Percentiles rank a stretch among this genome's conserved stretches.
Evolutionary conservation across 2,888 invertebrate species (phyloP).

Genomic region (Aricia artaxerxes): DNA sequence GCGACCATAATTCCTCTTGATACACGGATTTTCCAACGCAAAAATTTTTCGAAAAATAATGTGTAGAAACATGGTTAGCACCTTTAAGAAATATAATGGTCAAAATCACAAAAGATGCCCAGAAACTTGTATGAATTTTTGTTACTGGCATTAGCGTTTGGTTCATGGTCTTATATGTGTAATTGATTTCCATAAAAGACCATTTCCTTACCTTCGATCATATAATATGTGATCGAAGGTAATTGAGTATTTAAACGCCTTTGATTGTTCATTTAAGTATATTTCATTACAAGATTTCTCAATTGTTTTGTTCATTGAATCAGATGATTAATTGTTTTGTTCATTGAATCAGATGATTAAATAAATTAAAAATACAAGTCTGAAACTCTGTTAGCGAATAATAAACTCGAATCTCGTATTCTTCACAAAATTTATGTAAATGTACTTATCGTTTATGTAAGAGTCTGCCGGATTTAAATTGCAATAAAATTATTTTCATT

Average conservation of each 20-base stretch:
- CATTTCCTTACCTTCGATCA: too few relatives aligned
- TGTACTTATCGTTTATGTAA: conserved; percentile 2
- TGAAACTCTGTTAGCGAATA: neutral
- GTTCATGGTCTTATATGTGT: too few relatives aligned
- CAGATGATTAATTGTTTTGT: neutral
- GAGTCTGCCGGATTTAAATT: neutral
- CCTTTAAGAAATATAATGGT: too few relatives aligned
- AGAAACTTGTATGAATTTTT: too few relatives aligned
- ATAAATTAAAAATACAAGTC: neutral
- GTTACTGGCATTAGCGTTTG: too few relatives aligned
- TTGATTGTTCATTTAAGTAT: neutral
- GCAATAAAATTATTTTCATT: neutral
- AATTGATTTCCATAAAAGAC: too few relatives aligned
- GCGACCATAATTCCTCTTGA: conserved; percentile 14
- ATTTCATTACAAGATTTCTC: neutral
- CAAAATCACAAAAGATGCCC: too few relatives aligned
- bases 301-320: neutral
- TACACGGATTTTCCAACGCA: conserved; percentile 10
- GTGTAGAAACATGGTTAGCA: too few relatives aligned
- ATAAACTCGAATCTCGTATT: neutral
- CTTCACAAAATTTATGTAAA: neutral
- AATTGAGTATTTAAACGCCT: too few relatives aligned
- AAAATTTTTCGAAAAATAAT: too few relatives aligned
- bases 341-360: neutral
- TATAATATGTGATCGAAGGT: too few relatives aligned